A percentile compares a stretch with the other conserved stretches of the same genome.
phyloP scores from a whole-genome alignment of 2,113 vertebrate genomes.

The Paraplagusia blochii region DNA sequence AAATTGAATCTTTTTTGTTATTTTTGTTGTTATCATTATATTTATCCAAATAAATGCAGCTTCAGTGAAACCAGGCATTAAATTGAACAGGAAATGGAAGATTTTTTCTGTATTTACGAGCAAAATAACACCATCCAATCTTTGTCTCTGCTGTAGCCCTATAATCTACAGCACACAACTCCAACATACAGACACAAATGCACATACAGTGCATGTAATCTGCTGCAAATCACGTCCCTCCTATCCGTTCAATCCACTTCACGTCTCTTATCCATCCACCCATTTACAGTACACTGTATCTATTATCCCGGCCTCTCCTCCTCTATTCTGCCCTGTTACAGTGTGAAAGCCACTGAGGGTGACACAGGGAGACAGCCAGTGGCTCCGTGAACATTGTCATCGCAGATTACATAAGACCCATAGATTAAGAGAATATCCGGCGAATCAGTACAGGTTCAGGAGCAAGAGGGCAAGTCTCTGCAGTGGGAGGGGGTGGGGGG shows the following conservation, averaged over 20 bases:
- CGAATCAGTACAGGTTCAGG: constrained; percentile 60
- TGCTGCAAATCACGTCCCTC: constrained; percentile 14
- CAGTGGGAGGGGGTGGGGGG: constrained; percentile 27
- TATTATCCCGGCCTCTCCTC: constrained; percentile 36
- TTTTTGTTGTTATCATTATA: too few relatives aligned
- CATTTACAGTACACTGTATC: constrained; percentile 18
- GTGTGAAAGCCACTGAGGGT: constrained; percentile 66
- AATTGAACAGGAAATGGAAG: too few relatives aligned
- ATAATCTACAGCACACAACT: constrained; percentile 31
- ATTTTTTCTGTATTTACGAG: too few relatives aligned
- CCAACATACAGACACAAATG: not conserved
- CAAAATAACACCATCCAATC: constrained; percentile 9
- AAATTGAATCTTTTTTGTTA: too few relatives aligned
- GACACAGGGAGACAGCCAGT: constrained; percentile 71
- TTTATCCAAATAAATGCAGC: too few relatives aligned
- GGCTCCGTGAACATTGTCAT: constrained; percentile 59
- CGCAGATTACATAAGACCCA: constrained; percentile 70
- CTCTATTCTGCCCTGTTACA: constrained; percentile 51
- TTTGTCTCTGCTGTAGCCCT: constrained; percentile 10
- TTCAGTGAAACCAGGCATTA: too few relatives aligned
- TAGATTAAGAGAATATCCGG: constrained; percentile 74
- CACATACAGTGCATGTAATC: constrained; percentile 17
- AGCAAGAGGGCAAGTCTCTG: constrained; percentile 54
- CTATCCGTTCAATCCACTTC: constrained; percentile 17
- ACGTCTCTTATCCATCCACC: constrained; percentile 27